A percentile compares a stretch with the other conserved stretches of the same genome.
Conservation (phyloP, 92 coral and sea anemone genomes). For the Zoanthus sociatus region DNA sequence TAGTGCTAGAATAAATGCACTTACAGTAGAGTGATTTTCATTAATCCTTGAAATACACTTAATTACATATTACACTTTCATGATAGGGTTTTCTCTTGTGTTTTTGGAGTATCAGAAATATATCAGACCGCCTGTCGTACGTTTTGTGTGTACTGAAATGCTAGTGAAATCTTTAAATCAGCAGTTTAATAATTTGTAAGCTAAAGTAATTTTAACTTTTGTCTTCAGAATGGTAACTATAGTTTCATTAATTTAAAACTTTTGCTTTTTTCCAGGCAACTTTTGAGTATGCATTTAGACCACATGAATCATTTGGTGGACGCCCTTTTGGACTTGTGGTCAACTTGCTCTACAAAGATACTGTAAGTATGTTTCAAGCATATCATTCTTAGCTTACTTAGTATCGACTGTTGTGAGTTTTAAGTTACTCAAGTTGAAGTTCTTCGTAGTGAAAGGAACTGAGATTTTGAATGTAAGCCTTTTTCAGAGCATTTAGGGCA, state of each 20-base stretch:
- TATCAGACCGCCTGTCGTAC: too few species aligned
- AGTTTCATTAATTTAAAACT: neutral
- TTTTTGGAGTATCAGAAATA: too few species aligned
- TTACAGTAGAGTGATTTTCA: too few species aligned
- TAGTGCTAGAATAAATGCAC: too few species aligned
- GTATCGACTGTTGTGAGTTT: neutral
- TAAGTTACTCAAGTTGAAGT: neutral
- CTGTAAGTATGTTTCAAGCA: conserved; percentile 63
- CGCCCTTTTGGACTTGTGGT: conserved; percentile 98
- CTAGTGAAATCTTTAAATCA: too few species aligned
- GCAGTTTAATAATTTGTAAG: too few species aligned
- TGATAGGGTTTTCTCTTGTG: too few species aligned
- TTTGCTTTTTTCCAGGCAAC: conserved; percentile 69
- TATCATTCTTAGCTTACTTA: neutral
- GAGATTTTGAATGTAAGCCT: neutral
- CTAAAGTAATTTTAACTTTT: neutral
- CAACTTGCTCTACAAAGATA: conserved; percentile 89
- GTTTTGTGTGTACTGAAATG: too few species aligned
- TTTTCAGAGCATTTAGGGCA: too few species aligned
- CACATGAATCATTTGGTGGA: conserved; percentile 99
- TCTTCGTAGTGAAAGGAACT: neutral
- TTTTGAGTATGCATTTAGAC: conserved; percentile 97
- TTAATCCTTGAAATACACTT: too few species aligned
- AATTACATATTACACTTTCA: too few species aligned
- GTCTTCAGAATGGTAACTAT: neutral